Evolutionary conservation across 2,888 invertebrate species (phyloP), one percentile per base, ranked within the genome.

Genomic region (Thera obeliscata): DNA sequence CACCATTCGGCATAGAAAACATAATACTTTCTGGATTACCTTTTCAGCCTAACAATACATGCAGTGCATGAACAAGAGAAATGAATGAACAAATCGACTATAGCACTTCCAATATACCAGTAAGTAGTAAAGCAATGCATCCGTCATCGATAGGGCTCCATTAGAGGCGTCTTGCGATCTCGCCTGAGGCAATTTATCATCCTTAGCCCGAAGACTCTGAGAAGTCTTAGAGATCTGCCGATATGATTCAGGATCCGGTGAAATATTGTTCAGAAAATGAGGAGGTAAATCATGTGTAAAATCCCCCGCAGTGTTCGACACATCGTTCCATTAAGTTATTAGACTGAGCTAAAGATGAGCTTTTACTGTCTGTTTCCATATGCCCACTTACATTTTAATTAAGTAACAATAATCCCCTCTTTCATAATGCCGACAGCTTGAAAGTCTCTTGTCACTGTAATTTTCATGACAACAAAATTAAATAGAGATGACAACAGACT

Each of bases 181-280:
- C 64, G 46, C 70, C 56, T 69, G 72, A 70, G 63, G 74, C 59
- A 67, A 74, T 75, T 76, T 78, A 76, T 76, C 78, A 78, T 72
- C 68, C 66, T 72, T 76, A 72, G 72, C 69, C 71, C 71, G 62
- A 67, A 67, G 71, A 71, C 66, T 67, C 69, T 67, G 43, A 46
- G 43, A 67, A 69, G 69, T 71, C 73, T 68, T 68, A 66, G 63
- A 70, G 71, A 71, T 71, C 67, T 64, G 66, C 70, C 57, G 71
- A 71, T 70, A 70, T 61, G 66, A 70, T 71, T 66, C 70, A 73
- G 67, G 69, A 73, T 71, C 69, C 63, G 60, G 67, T 72, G 72
- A 74, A 65, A 66, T 69, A 73, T 73, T 67, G 55, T 58, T 60
- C 57, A 60, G 69, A 66, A 70, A 71, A 73, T 73, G 66, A 74